phyloP scores from a whole-genome alignment of 2,888 invertebrate species.

The Mythimna ferrago region DNA sequence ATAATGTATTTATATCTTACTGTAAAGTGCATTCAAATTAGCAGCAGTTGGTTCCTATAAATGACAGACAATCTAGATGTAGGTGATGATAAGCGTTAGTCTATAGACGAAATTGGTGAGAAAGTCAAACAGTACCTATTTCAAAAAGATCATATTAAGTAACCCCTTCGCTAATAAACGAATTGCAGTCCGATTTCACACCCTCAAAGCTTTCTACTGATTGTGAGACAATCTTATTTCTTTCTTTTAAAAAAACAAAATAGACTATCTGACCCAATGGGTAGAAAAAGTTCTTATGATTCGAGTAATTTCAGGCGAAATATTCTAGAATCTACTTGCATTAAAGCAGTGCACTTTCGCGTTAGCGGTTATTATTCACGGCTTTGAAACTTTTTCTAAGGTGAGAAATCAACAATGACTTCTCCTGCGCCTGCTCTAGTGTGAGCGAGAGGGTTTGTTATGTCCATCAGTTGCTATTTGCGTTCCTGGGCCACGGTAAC shows the following conservation, averaged over 20 bases:
- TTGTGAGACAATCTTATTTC: background rate
- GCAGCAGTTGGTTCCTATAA: background rate
- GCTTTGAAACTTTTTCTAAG: background rate
- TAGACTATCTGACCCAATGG: background rate
- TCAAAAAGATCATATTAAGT: background rate
- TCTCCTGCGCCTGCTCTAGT: background rate
- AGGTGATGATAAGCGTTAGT: background rate
- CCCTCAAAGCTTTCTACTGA: background rate
- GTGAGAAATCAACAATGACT: background rate
- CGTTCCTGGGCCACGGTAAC: background rate
- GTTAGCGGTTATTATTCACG: slow-evolving; percentile 22
- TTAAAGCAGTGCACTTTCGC: slow-evolving; percentile 19
- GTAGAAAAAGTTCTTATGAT: background rate
- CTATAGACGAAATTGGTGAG: background rate
- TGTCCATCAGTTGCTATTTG: too few species aligned
- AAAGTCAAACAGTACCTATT: background rate
- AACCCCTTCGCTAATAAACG: background rate
- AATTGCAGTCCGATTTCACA: background rate
- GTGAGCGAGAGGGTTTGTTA: background rate
- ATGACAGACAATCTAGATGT: slow-evolving; percentile 18
- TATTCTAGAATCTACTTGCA: slow-evolving; percentile 3
- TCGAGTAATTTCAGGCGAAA: background rate
- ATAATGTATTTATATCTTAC: slow-evolving; percentile 15
- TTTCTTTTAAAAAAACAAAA: background rate
- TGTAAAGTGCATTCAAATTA: slow-evolving; percentile 8